Evolutionary conservation across 2,888 invertebrate genomes (phyloP), one percentile per base, ranked within the genome.

Genomic region (Willowsia nigromaculata): DNA sequence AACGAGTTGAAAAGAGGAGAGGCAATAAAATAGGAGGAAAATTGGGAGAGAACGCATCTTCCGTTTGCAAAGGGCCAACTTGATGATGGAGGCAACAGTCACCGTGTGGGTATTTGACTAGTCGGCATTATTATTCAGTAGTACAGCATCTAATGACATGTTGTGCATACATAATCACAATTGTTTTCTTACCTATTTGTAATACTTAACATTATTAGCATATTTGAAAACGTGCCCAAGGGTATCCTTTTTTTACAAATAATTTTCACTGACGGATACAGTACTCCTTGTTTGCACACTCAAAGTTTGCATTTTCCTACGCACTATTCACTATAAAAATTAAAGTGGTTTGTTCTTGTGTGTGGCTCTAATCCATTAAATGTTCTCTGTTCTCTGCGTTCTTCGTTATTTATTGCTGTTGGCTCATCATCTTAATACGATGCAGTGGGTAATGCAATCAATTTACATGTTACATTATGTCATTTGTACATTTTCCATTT

Each of bases 221-320:
- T 76, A 76, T 82, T 82, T 82, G 40, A 82, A 82, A 76, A 53
- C 53, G 25, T 82, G 82, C 82, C 82, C 62, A 82, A 82, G 82
- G 82, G 82, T 82, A 81, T 59, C 74, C n/a, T 25, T 47, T 62
- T 43, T 82, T 62, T 59, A 25, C 40, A 37, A 56, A 47, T 27
- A 25, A 40, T 47, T 47, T 74, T 74, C 43, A 27, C 47, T 43
- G 47, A 74, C 47, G 22, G 68, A 15, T 22, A 22, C 22, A 33
- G 62, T 68, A n/a, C 68, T 68, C 3, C 18, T 37, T 40, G 37
- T 40, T 40, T 1, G 22, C 30, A 30, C 6, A 33, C 6, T 15
- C n/a, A 37, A 68, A 22, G 2, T 40, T 40, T 25, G n/a, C 62
- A 62, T 62, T n/a, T n/a, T n/a, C n/a, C n/a, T n/a, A n/a, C 62